phyloP scores from a whole-genome alignment of 1,140 invertebrate genomes.

The Scaptodrosophila lebanonensis region DNA sequence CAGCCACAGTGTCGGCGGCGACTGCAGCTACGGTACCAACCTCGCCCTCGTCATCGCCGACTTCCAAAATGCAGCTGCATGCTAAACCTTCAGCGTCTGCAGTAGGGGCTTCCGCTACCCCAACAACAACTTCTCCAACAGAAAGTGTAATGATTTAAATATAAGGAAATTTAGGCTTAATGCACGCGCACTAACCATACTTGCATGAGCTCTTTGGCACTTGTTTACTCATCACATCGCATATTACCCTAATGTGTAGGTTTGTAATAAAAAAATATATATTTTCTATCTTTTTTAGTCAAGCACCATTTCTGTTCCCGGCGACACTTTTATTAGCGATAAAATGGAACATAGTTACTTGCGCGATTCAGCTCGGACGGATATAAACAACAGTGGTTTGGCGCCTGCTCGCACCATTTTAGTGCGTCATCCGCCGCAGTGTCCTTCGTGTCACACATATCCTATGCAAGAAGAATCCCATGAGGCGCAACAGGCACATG shows the following conservation, averaged over 20 bases:
- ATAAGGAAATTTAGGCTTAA: constrained; percentile 1
- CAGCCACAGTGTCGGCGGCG: constrained; percentile 4
- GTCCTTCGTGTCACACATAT: constrained; percentile 67
- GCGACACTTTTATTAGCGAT: constrained; percentile 40
- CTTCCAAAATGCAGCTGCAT: no score
- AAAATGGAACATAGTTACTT: constrained; percentile 76
- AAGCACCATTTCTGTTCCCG: constrained; percentile 56
- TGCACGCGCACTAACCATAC: constrained; percentile 21
- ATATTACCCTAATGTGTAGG: no score
- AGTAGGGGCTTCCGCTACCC: constrained; percentile 11
- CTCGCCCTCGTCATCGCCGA: no score
- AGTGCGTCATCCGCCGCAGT: constrained; percentile 68
- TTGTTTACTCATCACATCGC: neutral
- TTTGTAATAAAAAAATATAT: no score
- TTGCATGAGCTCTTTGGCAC: constrained; percentile 12
- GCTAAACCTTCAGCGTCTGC: neutral
- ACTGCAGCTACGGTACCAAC: constrained; percentile 1
- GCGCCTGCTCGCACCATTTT: constrained; percentile 55
- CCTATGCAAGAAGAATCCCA: constrained; percentile 51
- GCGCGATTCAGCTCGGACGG: constrained; percentile 45
- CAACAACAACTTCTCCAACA: constrained; percentile 37
- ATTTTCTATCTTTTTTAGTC: constrained; percentile 24
- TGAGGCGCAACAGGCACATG: constrained; percentile 50
- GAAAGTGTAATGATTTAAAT: constrained; percentile 55
- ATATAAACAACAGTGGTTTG: constrained; percentile 47